Percentiles rank a stretch among this genome's conserved stretches.
These are phyloP conservation scores for Scolanthus callimorphus DNA, from an alignment of 92 coral and sea anemone species.

Conservation along the genomic window DNA sequence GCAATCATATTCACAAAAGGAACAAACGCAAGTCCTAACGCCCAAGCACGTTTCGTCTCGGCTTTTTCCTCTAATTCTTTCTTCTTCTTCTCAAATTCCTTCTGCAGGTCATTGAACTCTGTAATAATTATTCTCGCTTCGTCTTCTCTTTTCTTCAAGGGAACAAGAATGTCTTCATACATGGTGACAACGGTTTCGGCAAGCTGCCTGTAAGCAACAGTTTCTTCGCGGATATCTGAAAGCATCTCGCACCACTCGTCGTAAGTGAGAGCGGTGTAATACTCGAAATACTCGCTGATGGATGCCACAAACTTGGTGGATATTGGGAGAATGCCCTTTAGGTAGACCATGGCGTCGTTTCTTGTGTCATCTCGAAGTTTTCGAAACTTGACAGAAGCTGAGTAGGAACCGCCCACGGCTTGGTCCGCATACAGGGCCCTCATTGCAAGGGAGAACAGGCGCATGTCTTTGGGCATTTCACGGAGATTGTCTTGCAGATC, in stretches of 20 bases:
- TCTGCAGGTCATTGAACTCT: constrained; percentile 38
- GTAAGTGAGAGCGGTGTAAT: constrained; percentile 38
- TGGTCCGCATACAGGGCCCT: constrained; percentile 36
- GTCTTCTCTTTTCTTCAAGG: constrained; percentile 50
- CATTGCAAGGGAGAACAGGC: constrained; percentile 34
- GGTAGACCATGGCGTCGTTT: constrained; percentile 58
- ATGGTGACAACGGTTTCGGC: constrained; percentile 23
- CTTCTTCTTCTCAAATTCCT: constrained; percentile 34
- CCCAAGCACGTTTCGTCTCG: constrained; percentile 22
- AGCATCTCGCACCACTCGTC: constrained; percentile 46
- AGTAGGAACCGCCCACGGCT: constrained; percentile 20
- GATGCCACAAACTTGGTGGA: constrained; percentile 35
- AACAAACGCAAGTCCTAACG: constrained; percentile 30
- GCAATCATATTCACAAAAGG: constrained; percentile 53
- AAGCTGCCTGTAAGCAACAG: constrained; percentile 15
- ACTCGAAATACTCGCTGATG: constrained; percentile 46
- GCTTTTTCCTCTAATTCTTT: constrained; percentile 21
- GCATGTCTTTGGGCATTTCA: constrained; percentile 38
- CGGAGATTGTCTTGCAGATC: constrained; percentile 58
- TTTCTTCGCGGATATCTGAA: constrained; percentile 41
- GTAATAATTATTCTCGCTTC: constrained; percentile 31
- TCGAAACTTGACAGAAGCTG: constrained; percentile 24
- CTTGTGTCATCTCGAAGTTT: constrained; percentile 56
- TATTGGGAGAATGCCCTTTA: constrained; percentile 37
- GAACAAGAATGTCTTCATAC: constrained; percentile 46